Percentiles rank a stretch among this genome's conserved stretches.
Evolutionary conservation across 2,888 invertebrate genomes (phyloP).

Genomic region (Bedellia somnulentella): DNA sequence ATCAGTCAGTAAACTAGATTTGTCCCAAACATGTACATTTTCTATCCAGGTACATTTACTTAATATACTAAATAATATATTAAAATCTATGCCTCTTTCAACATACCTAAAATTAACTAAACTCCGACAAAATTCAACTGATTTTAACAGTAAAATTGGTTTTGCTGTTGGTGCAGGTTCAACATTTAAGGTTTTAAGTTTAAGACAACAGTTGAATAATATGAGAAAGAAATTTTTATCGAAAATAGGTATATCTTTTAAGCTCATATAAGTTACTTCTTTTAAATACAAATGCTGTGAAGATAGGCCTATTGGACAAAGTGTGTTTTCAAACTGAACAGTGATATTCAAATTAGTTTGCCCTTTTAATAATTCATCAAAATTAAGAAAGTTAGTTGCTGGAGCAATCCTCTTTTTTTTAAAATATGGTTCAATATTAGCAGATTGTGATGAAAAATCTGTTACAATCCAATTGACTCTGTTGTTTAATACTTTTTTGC

Average conservation of each 20-base stretch:
- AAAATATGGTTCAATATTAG: slow-evolving; percentile 7
- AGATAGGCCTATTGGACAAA: slow-evolving; percentile 20
- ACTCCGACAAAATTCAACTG: slow-evolving; percentile 20
- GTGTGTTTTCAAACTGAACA: slow-evolving; percentile 16
- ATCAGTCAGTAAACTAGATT: slow-evolving; percentile 13
- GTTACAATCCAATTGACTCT: not conserved
- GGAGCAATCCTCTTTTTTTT: slow-evolving; percentile 21
- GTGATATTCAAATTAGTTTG: slow-evolving; percentile 19
- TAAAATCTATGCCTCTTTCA: slow-evolving; percentile 26
- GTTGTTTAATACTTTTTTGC: not conserved
- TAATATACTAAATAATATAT: slow-evolving; percentile 22
- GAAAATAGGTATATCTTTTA: slow-evolving; percentile 23
- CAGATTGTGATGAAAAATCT: not conserved
- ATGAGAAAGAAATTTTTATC: slow-evolving; percentile 28
- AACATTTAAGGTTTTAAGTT: slow-evolving; percentile 28
- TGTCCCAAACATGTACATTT: slow-evolving; percentile 23
- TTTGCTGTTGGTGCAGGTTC: not conserved
- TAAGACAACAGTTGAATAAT: slow-evolving; percentile 26
- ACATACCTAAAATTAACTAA: slow-evolving; percentile 31
- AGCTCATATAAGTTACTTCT: slow-evolving; percentile 33
- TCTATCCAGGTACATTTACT: slow-evolving; percentile 28
- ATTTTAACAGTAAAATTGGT: slow-evolving; percentile 18
- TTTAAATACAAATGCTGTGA: slow-evolving; percentile 20
- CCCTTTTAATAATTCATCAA: slow-evolving; percentile 24
- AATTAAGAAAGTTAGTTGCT: slow-evolving; percentile 20